Conservation (phyloP, 2,797 vertebrate genomes). For the Bradypodion pumilum region DNA sequence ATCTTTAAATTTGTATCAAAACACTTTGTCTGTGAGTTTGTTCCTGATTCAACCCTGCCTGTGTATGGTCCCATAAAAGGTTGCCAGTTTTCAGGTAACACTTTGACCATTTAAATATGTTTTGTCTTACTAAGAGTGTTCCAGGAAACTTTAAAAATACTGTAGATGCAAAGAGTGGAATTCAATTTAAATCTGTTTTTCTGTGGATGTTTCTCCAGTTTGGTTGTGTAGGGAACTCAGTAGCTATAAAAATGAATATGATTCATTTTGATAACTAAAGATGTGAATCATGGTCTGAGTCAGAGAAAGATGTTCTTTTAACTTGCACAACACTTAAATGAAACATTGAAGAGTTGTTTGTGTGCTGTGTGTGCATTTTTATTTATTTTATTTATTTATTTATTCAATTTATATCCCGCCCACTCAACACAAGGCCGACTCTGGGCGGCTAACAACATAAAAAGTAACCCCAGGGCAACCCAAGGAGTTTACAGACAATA, state of each 20-base stretch:
- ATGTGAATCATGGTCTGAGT: slow-evolving; percentile 8
- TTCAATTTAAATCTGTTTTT: slow-evolving; percentile 36
- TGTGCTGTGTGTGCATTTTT: slow-evolving; percentile 23
- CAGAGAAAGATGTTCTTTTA: not conserved
- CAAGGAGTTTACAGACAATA: too few relatives aligned
- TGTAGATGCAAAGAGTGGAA: slow-evolving; percentile 41
- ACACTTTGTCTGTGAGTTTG: too few relatives aligned
- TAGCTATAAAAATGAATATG: slow-evolving; percentile 12
- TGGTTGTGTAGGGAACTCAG: slow-evolving; percentile 30
- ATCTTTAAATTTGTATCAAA: too few relatives aligned
- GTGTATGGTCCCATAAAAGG: too few relatives aligned
- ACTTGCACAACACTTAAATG: not conserved
- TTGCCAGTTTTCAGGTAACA: too few relatives aligned
- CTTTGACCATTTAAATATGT: slow-evolving; percentile 30
- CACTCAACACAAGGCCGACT: too few relatives aligned
- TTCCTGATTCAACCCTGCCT: too few relatives aligned
- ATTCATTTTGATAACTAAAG: slow-evolving; percentile 37
- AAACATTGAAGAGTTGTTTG: slow-evolving; percentile 7
- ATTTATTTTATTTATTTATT: too few relatives aligned
- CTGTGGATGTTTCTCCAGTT: slow-evolving; percentile 30
- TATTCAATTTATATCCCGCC: too few relatives aligned
- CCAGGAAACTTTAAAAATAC: slow-evolving; percentile 14
- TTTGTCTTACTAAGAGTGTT: slow-evolving; percentile 16
- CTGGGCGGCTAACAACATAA: too few relatives aligned
- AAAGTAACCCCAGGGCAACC: too few relatives aligned